phyloP scores from a whole-genome alignment of 1,140 invertebrate species.

The Argopecten irradians region DNA sequence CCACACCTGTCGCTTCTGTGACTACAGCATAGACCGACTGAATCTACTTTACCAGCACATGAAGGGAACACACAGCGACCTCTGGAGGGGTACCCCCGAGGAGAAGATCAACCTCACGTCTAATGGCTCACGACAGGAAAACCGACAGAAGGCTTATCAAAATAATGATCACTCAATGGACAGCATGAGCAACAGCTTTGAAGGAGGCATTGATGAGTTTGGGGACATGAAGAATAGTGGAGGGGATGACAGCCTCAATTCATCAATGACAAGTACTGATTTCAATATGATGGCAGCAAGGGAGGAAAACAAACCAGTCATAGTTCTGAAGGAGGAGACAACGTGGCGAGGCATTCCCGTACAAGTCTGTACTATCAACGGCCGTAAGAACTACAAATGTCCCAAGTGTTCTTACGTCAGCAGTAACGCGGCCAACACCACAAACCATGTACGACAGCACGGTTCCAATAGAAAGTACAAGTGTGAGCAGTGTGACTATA shows the following conservation, averaged over 20 bases:
- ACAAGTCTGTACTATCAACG: conserved; percentile 60
- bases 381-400: conserved; percentile 67
- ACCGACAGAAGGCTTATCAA: neutral
- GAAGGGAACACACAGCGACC: conserved; percentile 65
- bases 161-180: conserved; percentile 26
- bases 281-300: conserved; percentile 43
- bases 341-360: conserved; percentile 62
- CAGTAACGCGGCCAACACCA: conserved; percentile 61
- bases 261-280: conserved; percentile 34
- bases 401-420: conserved; percentile 65
- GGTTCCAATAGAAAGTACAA: conserved; percentile 61
- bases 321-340: conserved; percentile 55
- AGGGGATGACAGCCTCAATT: conserved; percentile 39
- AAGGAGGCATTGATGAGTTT: conserved; percentile 33
- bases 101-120: conserved; percentile 57
- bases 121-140: conserved; percentile 25
- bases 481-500: conserved; percentile 67
- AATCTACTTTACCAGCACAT: conserved; percentile 72
- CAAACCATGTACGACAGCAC: conserved; percentile 66
- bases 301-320: conserved; percentile 44
- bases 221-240: conserved; percentile 25
- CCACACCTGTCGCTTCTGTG: conserved; percentile 70
- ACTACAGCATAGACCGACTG: conserved; percentile 72
- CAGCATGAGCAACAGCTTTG: conserved; percentile 43
- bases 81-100: conserved; percentile 62